Percentiles rank a stretch among this genome's conserved stretches.
phyloP scores from a whole-genome alignment of 2,888 invertebrate genomes.

The Achlya flavicornis region DNA sequence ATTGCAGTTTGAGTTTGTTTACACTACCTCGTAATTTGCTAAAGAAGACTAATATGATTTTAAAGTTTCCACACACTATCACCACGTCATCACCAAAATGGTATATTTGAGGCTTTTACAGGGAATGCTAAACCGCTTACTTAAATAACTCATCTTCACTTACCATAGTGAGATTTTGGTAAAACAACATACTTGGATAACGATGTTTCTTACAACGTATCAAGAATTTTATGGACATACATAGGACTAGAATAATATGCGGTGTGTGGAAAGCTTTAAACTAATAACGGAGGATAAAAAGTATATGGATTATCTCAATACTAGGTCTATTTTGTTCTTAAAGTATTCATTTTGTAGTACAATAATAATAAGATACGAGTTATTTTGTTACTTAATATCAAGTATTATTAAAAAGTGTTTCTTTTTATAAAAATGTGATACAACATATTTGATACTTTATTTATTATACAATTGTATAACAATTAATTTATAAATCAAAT shows the following conservation, averaged over 20 bases:
- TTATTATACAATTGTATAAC: constrained; percentile 24
- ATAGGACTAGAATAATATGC: too few relatives aligned
- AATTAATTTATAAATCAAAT: constrained; percentile 25
- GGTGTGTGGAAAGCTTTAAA: background rate
- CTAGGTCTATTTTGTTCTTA: background rate
- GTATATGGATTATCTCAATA: too few relatives aligned
- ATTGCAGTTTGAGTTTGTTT: background rate
- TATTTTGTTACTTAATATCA: constrained; percentile 7
- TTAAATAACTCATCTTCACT: background rate
- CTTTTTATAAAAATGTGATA: constrained; percentile 33
- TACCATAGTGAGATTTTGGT: too few relatives aligned
- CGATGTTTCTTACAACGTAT: too few relatives aligned
- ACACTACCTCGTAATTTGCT: background rate
- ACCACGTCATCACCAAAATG: background rate
- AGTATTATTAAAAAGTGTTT: constrained; percentile 4
- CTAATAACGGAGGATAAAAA: too few relatives aligned
- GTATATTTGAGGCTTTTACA: background rate
- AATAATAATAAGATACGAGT: background rate
- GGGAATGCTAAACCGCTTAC: background rate
- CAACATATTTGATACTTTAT: constrained; percentile 24
- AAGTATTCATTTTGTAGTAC: background rate
- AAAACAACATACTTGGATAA: too few relatives aligned
- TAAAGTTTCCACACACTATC: background rate
- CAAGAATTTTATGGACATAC: too few relatives aligned
- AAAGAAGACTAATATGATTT: background rate